These are phyloP conservation scores for Canis aureus DNA, from an alignment of 2,113 vertebrate genomes.

Conservation along the genomic window DNA sequence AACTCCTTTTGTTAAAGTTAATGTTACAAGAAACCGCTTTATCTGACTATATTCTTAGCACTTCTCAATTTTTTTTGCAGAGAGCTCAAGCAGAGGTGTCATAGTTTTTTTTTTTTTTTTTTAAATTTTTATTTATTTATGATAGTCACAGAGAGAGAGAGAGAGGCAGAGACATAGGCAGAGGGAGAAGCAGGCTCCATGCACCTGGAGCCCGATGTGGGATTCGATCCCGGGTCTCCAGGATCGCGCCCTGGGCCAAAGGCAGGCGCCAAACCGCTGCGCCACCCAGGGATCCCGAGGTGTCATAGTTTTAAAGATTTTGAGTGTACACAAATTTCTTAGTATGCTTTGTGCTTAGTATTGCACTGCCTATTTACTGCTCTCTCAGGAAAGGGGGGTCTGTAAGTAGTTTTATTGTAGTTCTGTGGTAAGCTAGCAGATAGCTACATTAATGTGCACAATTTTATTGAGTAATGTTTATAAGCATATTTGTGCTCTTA, in stretches of 20 bases:
- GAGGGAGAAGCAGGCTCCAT: too few species aligned
- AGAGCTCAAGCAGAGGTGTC: not conserved
- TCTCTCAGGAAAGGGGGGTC: not conserved
- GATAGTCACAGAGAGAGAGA: too few species aligned
- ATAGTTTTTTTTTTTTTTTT: not conserved
- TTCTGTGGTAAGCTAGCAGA: not conserved
- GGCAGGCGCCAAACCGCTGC: too few species aligned
- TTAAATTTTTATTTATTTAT: too few species aligned
- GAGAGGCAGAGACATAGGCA: too few species aligned
- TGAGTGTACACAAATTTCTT: not conserved
- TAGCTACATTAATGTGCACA: not conserved
- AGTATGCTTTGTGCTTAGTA: not conserved
- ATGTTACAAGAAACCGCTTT: not conserved
- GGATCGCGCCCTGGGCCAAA: too few species aligned
- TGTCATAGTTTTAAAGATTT: slow-evolving; percentile 22
- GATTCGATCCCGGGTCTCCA: too few species aligned
- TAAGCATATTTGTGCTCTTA: slow-evolving; percentile 30
- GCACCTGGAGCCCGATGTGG: too few species aligned
- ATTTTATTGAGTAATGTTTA: not conserved
- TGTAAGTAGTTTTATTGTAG: not conserved
- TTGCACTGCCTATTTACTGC: not conserved
- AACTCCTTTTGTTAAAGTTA: slow-evolving; percentile 24
- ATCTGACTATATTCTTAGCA: not conserved
- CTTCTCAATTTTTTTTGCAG: not conserved
- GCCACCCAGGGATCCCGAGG: not conserved